These are phyloP conservation scores for Rutilus rutilus DNA, from an alignment of 2,113 vertebrate genomes.

Conservation along the genomic window DNA sequence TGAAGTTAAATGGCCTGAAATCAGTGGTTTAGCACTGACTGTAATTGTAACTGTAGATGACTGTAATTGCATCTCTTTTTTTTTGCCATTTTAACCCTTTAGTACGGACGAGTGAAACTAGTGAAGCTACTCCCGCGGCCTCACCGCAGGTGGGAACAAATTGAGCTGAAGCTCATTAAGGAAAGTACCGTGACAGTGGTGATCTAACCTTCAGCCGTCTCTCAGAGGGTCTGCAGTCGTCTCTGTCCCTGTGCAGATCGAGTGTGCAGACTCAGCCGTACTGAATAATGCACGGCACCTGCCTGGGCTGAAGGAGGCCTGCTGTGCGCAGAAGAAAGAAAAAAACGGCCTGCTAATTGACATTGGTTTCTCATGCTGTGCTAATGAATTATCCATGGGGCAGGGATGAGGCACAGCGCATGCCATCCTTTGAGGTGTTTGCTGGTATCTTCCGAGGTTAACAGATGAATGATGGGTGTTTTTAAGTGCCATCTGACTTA, in stretches of 20 bases:
- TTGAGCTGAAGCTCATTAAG: constrained; percentile 38
- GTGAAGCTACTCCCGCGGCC: background rate
- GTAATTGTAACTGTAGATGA: background rate
- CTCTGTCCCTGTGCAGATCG: constrained; percentile 34
- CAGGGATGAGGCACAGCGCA: constrained; percentile 52
- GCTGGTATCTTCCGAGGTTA: constrained; percentile 29
- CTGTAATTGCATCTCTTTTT: background rate
- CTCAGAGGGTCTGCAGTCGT: background rate
- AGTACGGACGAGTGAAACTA: background rate
- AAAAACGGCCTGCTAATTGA: constrained; percentile 71
- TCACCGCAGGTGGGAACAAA: constrained; percentile 20
- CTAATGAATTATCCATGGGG: constrained; percentile 72
- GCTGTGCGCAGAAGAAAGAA: constrained; percentile 61
- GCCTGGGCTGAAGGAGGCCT: constrained; percentile 46
- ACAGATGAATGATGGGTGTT: constrained; percentile 18
- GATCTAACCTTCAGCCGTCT: constrained; percentile 27
- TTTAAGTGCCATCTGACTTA: constrained; percentile 3
- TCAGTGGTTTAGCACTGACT: background rate
- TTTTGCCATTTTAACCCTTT: constrained; percentile 15
- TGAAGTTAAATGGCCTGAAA: background rate
- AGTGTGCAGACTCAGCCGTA: constrained; percentile 50
- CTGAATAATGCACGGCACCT: constrained; percentile 69
- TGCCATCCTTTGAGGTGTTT: constrained; percentile 49
- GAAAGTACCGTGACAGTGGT: background rate
- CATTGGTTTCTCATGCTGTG: constrained; percentile 70